phyloP scores from a whole-genome alignment of 2,797 vertebrate species.

The Anas capensis region DNA sequence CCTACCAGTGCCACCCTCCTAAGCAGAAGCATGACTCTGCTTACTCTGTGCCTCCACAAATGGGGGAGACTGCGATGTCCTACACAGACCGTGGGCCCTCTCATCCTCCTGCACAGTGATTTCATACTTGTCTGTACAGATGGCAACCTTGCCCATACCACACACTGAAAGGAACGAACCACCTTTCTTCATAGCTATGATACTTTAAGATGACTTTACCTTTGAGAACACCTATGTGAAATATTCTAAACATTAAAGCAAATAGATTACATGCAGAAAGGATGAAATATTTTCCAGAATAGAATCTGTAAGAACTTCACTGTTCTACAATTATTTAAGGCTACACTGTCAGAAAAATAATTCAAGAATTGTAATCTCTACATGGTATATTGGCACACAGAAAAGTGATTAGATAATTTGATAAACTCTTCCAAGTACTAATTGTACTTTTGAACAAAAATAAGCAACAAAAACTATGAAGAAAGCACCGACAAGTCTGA shows the following conservation, averaged over 20 bases:
- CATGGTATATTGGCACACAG: neutral
- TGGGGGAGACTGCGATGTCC: neutral
- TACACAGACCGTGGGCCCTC: neutral
- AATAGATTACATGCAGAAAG: neutral
- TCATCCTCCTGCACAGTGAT: neutral
- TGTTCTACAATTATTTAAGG: slow-evolving; percentile 55
- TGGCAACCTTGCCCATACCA: neutral
- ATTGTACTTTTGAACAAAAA: slow-evolving; percentile 32
- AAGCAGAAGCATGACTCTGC: neutral
- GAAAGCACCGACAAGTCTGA: neutral
- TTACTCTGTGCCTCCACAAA: neutral
- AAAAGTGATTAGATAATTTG: slow-evolving; percentile 21
- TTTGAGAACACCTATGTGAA: neutral
- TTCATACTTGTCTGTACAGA: neutral
- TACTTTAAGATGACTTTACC: neutral
- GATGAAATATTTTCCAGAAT: slow-evolving; percentile 19
- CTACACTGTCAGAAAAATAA: neutral
- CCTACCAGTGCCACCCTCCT: neutral
- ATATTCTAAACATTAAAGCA: neutral
- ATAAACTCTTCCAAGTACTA: slow-evolving; percentile 27
- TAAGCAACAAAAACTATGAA: slow-evolving; percentile 20
- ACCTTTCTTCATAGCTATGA: neutral
- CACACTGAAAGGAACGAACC: neutral
- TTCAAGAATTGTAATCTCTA: slow-evolving; percentile 13
- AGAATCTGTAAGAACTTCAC: slow-evolving; percentile 15